phyloP scores from a whole-genome alignment of 2,797 vertebrate genomes.

The Telmatherina bonti region DNA sequence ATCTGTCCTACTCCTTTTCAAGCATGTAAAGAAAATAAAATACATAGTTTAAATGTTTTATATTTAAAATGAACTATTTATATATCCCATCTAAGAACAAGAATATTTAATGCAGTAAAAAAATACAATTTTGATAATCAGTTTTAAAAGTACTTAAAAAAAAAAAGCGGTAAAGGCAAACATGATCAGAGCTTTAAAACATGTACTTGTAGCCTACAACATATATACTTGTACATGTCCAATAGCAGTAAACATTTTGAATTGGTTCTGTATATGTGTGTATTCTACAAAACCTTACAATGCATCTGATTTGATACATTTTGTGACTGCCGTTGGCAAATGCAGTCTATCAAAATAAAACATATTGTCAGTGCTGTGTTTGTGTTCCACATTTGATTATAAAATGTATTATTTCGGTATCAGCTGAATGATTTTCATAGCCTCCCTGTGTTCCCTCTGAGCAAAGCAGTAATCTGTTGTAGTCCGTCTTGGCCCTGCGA shows the following conservation, averaged over 20 bases:
- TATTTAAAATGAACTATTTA: no score
- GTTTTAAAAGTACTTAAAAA: conserved; percentile 23
- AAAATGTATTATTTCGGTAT: conserved; percentile 76
- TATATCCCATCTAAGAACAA: no score
- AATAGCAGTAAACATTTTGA: not conserved
- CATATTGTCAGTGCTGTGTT: conserved; percentile 61
- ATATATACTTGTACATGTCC: no score
- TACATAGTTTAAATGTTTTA: no score
- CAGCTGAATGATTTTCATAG: conserved; percentile 66
- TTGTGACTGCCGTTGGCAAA: conserved; percentile 58
- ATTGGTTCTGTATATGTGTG: not conserved
- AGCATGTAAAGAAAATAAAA: no score
- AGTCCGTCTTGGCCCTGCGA: conserved; percentile 20
- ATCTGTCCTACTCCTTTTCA: no score
- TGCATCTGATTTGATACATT: conserved; percentile 49
- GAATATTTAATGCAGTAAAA: no score
- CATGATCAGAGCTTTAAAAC: conserved; percentile 19
- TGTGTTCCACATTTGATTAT: conserved; percentile 68
- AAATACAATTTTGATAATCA: conserved; percentile 17
- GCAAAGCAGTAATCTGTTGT: conserved; percentile 42
- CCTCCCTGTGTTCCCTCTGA: conserved; percentile 53
- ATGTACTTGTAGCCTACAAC: no score
- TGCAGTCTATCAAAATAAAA: conserved; percentile 62
- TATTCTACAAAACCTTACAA: conserved; percentile 20
- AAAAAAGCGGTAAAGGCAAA: no score